Evolutionary conservation across 2,113 vertebrate genomes (phyloP).

Genomic region (Cyanistes caeruleus): DNA sequence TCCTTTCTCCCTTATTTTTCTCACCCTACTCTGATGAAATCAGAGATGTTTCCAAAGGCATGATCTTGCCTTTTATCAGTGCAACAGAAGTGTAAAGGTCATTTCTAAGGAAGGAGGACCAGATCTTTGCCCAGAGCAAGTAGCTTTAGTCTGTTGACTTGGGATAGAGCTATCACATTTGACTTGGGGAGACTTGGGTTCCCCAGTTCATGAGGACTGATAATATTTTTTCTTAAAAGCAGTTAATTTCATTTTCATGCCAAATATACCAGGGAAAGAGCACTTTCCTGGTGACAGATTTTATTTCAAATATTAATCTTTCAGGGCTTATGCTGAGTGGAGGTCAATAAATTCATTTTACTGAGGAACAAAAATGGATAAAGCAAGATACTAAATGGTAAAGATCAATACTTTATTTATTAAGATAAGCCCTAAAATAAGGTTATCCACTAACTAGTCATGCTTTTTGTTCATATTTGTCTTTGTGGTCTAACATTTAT

Average conservation of each 20-base stretch:
- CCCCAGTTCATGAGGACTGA: neutral
- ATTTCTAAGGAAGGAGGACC: neutral
- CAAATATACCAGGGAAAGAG: neutral
- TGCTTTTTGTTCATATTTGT: constrained; percentile 10
- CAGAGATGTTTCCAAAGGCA: neutral
- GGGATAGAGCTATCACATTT: neutral
- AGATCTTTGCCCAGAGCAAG: neutral
- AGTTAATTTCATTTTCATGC: neutral
- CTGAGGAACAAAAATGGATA: neutral
- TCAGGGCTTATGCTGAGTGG: neutral
- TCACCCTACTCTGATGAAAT: neutral
- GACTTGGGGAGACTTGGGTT: neutral
- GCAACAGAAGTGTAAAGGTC: neutral
- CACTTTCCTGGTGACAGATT: neutral
- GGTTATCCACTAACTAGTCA: neutral
- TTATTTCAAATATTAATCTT: neutral
- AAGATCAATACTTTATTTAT: constrained; percentile 32
- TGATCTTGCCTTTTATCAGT: neutral
- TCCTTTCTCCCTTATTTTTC: neutral
- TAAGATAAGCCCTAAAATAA: constrained; percentile 40
- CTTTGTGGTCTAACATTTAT: neutral
- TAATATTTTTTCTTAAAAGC: neutral
- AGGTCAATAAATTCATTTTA: neutral
- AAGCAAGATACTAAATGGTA: neutral
- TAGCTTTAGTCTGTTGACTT: neutral